Conservation (phyloP, 2,113 vertebrate species). For the Semicossyphus pulcher region DNA sequence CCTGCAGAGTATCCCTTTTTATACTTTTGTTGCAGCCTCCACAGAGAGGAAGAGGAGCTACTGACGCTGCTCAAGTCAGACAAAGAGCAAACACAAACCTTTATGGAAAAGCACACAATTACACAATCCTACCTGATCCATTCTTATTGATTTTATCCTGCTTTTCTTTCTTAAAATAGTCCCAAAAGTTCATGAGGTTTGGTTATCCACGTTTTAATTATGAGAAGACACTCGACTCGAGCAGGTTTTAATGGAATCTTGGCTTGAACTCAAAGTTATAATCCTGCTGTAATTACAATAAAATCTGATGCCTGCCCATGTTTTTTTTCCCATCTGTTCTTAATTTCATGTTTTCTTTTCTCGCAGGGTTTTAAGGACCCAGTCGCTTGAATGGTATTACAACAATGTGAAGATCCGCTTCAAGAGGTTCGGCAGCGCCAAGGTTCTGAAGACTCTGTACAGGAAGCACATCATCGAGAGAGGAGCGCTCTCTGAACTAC, state of each 20-base stretch:
- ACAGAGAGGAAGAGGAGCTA: not conserved
- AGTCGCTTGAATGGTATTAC: constrained; percentile 98
- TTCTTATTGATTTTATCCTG: not conserved
- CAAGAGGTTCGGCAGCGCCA: constrained; percentile 97
- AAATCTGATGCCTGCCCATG: constrained; percentile 28
- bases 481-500: constrained; percentile 84
- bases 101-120: not conserved
- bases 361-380: constrained; percentile 90
- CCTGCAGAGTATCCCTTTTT: not conserved
- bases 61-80: not conserved
- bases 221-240: constrained; percentile 12
- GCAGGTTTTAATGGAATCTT: constrained; percentile 36
- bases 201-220: constrained; percentile 18
- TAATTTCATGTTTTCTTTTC: constrained; percentile 21
- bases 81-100: constrained; percentile 20
- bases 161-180: not conserved
- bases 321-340: constrained; percentile 55
- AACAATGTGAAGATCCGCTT: constrained; percentile 97
- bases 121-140: not conserved
- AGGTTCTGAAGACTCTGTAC: constrained; percentile 96
- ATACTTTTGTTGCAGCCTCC: not conserved
- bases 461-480: constrained; percentile 92
- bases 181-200: not conserved
- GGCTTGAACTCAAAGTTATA: constrained; percentile 33
- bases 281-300: constrained; percentile 48